Base-by-base conservation (phyloP, 1,140 invertebrate species). In the Oncopeltus fasciatus region DNA sequence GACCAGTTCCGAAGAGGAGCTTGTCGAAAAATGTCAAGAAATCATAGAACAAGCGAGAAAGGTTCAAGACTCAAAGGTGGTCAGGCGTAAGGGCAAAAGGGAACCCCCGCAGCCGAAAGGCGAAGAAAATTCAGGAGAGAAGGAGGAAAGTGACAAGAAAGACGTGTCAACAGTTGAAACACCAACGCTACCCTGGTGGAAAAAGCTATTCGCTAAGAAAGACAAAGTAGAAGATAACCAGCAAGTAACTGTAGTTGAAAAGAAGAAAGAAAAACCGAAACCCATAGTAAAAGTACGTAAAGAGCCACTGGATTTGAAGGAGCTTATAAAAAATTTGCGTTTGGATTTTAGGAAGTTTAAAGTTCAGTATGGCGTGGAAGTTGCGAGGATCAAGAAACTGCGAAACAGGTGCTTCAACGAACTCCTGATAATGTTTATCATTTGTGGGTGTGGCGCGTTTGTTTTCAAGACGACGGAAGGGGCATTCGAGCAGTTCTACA, bases 401-500 rank as follows among this genome's bases (percentile, higher is more conserved):
- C 71, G 81, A 4, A 87, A 86, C 67, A 75, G 77, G 59, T 89
- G 87, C 71, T 69, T 87, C 33, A 77, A 77, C 49, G 80, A 85
- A 66, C 68, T 85, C 2, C 70, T 88, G 4, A 64, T 88, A 14
- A 71, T 87, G 1, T 74, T 87, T 2, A 78, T 89, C 27, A 79
- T 86, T 57, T 85, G 85, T 68, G 87, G 87, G n/a, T 73, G 87
- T 14, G 88, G 87, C 8, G 87, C 83, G 0, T 75, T 90, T 2
- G 72, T 87, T 44, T 90, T 91, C 67, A 81, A 85, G 47, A 83
- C 84, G 65, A 83, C 84, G 4, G 89, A 91, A 68, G 88, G 88
- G 4, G 80, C 82, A 5, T 87, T 89, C 67, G 89, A 92, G 70
- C 81, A 84, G 38, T 87, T 86, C 62, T 92, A 90, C 73, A 92